A percentile compares a stretch with the other conserved stretches of the same genome.
Evolutionary conservation across 2,113 vertebrate species (phyloP).

Genomic region (Dromaius novaehollandiae): DNA sequence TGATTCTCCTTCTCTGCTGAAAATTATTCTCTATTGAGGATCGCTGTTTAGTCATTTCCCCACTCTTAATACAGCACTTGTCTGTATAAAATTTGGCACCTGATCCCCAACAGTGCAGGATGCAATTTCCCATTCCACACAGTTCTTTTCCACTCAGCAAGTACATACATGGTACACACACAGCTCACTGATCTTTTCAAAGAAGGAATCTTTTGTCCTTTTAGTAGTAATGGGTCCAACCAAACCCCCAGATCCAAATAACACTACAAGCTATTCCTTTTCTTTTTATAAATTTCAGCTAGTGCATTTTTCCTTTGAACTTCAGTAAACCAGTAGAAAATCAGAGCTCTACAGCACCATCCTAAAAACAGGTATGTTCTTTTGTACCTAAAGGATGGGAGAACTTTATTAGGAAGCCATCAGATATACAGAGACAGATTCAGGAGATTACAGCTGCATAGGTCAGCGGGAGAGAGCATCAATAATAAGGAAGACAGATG

Average conservation of each 20-base stretch:
- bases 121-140: neutral
- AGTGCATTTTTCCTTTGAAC: neutral
- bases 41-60: neutral
- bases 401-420: conserved; percentile 20
- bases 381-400: neutral
- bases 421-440: neutral
- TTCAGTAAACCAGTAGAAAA: neutral
- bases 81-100: neutral
- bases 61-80: neutral
- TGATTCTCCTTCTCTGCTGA: neutral
- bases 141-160: neutral
- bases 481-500: conserved; percentile 35
- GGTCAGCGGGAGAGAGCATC: neutral
- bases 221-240: neutral
- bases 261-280: neutral
- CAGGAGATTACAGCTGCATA: neutral
- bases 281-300: neutral
- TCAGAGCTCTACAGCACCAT: neutral
- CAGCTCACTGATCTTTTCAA: neutral
- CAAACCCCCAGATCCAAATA: neutral
- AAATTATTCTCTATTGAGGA: neutral
- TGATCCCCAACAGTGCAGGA: neutral
- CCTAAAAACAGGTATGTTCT: neutral
- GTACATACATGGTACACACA: neutral
- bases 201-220: neutral